Percentiles rank a stretch among this genome's conserved stretches.
These are phyloP conservation scores for Epinotia ramella DNA, from an alignment of 2,888 invertebrate genomes.

Conservation along the genomic window DNA sequence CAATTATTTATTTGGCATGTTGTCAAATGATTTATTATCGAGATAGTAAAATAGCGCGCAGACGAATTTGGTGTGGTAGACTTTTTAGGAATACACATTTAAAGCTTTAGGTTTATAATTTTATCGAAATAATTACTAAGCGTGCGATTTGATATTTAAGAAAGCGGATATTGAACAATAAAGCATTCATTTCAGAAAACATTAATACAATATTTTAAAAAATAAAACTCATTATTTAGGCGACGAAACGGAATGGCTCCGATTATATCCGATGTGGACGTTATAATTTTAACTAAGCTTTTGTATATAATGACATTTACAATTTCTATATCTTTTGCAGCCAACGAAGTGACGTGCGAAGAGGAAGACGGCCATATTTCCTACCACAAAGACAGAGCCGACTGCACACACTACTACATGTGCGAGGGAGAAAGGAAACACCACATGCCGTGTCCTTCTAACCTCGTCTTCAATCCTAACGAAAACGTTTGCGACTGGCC, in stretches of 20 bases:
- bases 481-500: conserved; percentile 99
- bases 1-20: conserved; percentile 31
- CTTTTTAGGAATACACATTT: not conserved
- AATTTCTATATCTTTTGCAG: conserved; percentile 74
- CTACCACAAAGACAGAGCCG: conserved; percentile 95
- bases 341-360: conserved; percentile 94
- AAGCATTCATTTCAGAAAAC: no score
- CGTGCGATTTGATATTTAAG: no score
- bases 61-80: not conserved
- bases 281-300: no score
- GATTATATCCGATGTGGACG: no score
- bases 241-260: no score
- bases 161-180: no score
- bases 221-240: no score
- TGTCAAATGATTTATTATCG: conserved; percentile 27
- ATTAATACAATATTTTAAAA: no score
- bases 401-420: conserved; percentile 98
- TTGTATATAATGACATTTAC: not conserved
- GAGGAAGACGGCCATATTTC: conserved; percentile 98
- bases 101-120: not conserved
- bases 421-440: conserved; percentile 98
- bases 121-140: not conserved
- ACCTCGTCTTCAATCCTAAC: conserved; percentile 96
- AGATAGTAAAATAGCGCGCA: conserved; percentile 1
- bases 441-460: conserved; percentile 97